Conservation (phyloP, 2,888 invertebrate genomes). For the Netelia fuscicornis region DNA sequence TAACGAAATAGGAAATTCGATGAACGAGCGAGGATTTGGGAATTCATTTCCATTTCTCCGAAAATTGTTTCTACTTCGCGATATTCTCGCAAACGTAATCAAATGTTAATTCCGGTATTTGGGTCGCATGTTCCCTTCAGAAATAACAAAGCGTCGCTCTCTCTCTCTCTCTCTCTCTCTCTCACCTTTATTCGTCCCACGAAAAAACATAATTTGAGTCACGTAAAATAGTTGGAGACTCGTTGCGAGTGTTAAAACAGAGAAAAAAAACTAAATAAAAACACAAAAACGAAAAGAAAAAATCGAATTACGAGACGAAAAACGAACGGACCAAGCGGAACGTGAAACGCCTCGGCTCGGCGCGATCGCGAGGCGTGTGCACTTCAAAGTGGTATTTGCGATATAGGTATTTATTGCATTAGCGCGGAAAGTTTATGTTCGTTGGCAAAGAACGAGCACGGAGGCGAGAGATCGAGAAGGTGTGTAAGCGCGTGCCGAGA, state of each 20-base stretch:
- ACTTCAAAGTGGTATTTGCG: slow-evolving; percentile 50
- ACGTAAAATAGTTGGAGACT: slow-evolving; percentile 56
- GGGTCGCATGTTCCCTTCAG: slow-evolving; percentile 11
- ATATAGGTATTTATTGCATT: slow-evolving; percentile 61
- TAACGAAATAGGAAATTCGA: too few relatives aligned
- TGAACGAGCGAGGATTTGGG: too few relatives aligned
- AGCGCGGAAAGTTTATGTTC: slow-evolving; percentile 57
- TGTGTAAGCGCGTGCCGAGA: not conserved
- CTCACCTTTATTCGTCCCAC: not conserved
- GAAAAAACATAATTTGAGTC: slow-evolving; percentile 37
- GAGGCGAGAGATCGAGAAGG: not conserved
- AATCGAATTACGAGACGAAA: slow-evolving; percentile 42
- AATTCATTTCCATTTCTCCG: not conserved
- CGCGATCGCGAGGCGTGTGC: slow-evolving; percentile 24
- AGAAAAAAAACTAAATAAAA: too few relatives aligned
- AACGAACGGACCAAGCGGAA: slow-evolving; percentile 22
- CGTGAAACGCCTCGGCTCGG: slow-evolving; percentile 17
- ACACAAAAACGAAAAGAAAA: slow-evolving; percentile 5
- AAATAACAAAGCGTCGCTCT: slow-evolving; percentile 22
- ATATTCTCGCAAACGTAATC: slow-evolving; percentile 13
- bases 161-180: not conserved
- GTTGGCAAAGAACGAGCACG: slow-evolving; percentile 1
- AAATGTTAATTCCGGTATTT: not conserved
- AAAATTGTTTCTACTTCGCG: slow-evolving; percentile 15
- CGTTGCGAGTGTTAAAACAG: not conserved